Conservation (phyloP, 1,140 invertebrate species). For the Leguminivora glycinivorella region DNA sequence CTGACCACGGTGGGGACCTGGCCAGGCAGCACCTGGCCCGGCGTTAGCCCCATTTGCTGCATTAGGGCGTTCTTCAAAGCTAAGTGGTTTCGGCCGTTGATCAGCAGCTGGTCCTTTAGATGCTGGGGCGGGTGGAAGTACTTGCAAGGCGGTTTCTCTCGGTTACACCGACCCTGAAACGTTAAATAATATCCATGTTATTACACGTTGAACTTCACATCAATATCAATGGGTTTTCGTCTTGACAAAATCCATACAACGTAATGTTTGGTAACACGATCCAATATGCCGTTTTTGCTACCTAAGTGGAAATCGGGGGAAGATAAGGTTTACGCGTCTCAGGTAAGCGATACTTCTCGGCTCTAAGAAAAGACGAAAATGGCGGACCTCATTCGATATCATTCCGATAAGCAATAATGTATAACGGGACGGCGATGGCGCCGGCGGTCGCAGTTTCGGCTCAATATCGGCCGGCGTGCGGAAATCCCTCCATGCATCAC, state of each 20-base stretch:
- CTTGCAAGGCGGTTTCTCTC: conserved; percentile 99
- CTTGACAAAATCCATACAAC: conserved; percentile 14
- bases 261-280: conserved; percentile 26
- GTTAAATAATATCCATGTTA: conserved; percentile 11
- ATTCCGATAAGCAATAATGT: conserved; percentile 57
- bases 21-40: conserved; percentile 92
- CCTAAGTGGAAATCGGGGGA: conserved; percentile 34
- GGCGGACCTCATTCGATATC: conserved; percentile 53
- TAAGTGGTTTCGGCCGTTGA: conserved; percentile 99
- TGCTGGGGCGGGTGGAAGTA: conserved; percentile 99
- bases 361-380: conserved; percentile 44
- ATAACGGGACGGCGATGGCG: conserved; percentile 38
- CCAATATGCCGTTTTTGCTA: conserved; percentile 29
- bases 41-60: conserved; percentile 96
- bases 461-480: conserved; percentile 50
- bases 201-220: conserved; percentile 6
- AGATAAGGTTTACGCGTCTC: conserved; percentile 39
- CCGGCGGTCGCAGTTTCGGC: conserved; percentile 42
- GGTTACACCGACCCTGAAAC: conserved; percentile 98
- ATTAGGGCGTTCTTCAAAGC: conserved; percentile 97
- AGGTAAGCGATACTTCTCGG: conserved; percentile 44
- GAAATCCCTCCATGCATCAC: conserved; percentile 59
- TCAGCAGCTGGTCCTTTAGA: conserved; percentile 99
- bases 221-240: conserved; percentile 25
- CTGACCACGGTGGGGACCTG: conserved; percentile 95